These are phyloP conservation scores for Actias luna DNA, from an alignment of 2,888 invertebrate species.

Conservation along the genomic window DNA sequence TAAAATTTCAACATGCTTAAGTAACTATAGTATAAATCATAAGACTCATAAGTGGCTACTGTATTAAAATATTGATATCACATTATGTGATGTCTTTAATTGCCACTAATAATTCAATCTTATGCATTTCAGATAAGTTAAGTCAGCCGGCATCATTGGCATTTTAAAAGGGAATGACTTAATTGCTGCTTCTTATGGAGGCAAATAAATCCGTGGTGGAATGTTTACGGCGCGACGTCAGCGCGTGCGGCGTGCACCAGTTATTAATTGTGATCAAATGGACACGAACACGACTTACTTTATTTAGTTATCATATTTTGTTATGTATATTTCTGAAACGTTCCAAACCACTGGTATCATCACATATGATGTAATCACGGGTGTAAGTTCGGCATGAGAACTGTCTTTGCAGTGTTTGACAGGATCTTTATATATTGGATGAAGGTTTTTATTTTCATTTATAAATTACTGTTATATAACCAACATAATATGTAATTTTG, in stretches of 20 bases:
- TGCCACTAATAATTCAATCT: slow-evolving; percentile 75
- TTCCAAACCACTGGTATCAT: neutral
- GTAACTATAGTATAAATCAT: slow-evolving; percentile 48
- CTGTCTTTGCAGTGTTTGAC: too few species aligned
- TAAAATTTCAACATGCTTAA: slow-evolving; percentile 68
- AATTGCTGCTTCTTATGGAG: slow-evolving; percentile 58
- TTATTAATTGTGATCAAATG: slow-evolving; percentile 44
- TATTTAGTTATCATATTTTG: slow-evolving; percentile 15
- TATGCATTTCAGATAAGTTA: slow-evolving; percentile 67
- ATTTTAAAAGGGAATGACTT: slow-evolving; percentile 65
- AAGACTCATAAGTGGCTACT: slow-evolving; percentile 73
- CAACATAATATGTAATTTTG: too few species aligned
- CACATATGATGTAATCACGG: neutral
- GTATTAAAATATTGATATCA: slow-evolving; percentile 80
- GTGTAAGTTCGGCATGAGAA: neutral
- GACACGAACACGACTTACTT: slow-evolving; percentile 22
- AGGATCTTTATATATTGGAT: too few species aligned
- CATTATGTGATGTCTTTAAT: slow-evolving; percentile 72
- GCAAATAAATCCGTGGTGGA: slow-evolving; percentile 54
- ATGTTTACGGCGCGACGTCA: slow-evolving; percentile 44
- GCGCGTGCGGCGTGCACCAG: slow-evolving; percentile 63
- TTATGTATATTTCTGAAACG: neutral
- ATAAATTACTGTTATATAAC: too few species aligned
- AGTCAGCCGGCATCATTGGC: slow-evolving; percentile 46
- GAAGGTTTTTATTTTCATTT: too few species aligned